Conservation (phyloP, 2,797 vertebrate genomes). For the Sebastes paucispinis region DNA sequence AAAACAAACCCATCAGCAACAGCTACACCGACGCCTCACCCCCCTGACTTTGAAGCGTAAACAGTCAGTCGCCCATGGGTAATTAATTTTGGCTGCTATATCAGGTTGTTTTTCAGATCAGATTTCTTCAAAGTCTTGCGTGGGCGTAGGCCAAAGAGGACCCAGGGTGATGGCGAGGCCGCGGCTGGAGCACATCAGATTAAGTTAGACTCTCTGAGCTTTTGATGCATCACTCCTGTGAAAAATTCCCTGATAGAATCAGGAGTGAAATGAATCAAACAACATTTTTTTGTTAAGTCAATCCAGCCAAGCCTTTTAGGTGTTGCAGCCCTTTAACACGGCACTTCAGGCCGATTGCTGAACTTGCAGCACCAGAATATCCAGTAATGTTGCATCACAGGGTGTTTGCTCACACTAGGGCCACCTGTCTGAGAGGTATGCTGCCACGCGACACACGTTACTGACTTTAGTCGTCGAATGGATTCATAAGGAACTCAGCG, state of each 20-base stretch:
- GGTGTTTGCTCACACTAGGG: background rate
- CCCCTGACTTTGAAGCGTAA: constrained; percentile 49
- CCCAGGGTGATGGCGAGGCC: constrained; percentile 34
- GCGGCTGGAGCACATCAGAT: constrained; percentile 47
- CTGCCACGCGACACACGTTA: background rate
- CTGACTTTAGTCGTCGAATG: background rate
- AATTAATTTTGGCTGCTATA: constrained; percentile 67
- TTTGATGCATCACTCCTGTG: constrained; percentile 42
- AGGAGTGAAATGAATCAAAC: constrained; percentile 20
- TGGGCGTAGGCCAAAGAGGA: constrained; percentile 51
- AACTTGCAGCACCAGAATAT: constrained; percentile 54
- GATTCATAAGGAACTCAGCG: background rate
- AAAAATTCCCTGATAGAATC: constrained; percentile 30
- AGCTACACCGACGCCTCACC: constrained; percentile 37
- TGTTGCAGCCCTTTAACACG: background rate
- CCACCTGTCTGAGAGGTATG: background rate
- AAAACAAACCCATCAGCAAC: constrained; percentile 37
- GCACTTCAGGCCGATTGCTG: background rate
- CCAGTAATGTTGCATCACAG: constrained; percentile 32
- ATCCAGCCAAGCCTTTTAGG: background rate
- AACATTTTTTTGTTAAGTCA: background rate
- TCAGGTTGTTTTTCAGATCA: constrained; percentile 71
- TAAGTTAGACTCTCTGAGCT: constrained; percentile 38
- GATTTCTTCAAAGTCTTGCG: constrained; percentile 68
- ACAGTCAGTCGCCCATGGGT: constrained; percentile 52